phyloP scores from a whole-genome alignment of 35 echinoderm and acorn worm genomes.

The Diadema setosum region DNA sequence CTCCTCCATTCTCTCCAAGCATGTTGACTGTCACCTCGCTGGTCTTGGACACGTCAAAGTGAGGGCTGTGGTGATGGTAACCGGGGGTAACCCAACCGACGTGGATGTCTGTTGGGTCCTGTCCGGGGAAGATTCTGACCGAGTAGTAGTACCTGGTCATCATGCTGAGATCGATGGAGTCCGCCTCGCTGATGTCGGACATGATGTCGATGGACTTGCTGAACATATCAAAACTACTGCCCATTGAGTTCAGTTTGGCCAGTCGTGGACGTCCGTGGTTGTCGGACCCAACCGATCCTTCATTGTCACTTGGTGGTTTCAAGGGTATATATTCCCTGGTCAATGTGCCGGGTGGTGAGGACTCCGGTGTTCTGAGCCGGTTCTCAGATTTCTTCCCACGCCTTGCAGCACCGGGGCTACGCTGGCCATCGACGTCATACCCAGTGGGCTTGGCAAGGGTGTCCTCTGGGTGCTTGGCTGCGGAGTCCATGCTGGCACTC shows the following conservation, averaged over 20 bases:
- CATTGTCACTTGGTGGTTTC: conserved; percentile 52
- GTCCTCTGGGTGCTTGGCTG: conserved; percentile 25
- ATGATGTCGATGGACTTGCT: conserved; percentile 87
- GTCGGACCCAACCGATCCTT: conserved; percentile 53
- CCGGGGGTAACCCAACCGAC: conserved; percentile 95
- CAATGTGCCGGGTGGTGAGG: conserved; percentile 57
- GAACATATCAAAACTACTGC: conserved; percentile 90
- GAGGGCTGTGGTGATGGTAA: conserved; percentile 75
- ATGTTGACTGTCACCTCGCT: conserved; percentile 80
- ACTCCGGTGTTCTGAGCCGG: conserved; percentile 51
- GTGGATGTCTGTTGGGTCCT: conserved; percentile 84
- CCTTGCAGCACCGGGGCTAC: conserved; percentile 55
- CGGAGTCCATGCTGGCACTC: conserved; percentile 83
- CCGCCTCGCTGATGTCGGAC: conserved; percentile 95
- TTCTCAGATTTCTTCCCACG: conserved; percentile 13
- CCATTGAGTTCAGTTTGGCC: conserved; percentile 60
- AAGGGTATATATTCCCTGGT: conserved; percentile 32
- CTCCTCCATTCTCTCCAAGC: conserved; percentile 72
- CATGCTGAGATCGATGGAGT: conserved; percentile 81
- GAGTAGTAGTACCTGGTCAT: conserved; percentile 70
- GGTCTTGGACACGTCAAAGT: conserved; percentile 63
- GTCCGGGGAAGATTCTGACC: conserved; percentile 86
- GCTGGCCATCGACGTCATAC: conserved; percentile 54
- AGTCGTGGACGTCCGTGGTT: conserved; percentile 54
- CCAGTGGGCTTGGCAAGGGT: background rate